These are phyloP conservation scores for Coryphaenoides rupestris DNA, from an alignment of 2,113 vertebrate genomes.

Conservation along the genomic window DNA sequence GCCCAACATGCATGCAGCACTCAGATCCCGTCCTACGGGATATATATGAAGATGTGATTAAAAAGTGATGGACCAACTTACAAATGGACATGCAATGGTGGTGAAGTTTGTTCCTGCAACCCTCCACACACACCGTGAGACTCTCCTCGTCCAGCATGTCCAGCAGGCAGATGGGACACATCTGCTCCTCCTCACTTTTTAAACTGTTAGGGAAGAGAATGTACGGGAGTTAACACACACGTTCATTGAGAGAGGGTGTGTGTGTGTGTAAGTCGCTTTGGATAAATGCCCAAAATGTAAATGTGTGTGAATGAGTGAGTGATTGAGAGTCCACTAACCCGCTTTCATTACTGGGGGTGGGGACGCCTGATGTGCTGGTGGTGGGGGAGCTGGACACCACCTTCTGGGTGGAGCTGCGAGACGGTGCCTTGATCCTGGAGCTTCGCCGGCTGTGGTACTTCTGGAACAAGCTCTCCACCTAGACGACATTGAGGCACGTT, in stretches of 20 bases:
- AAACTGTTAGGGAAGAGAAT: conserved; percentile 62
- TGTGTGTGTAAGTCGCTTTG: background rate
- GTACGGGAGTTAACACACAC: conserved; percentile 11
- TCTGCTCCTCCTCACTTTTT: conserved; percentile 90
- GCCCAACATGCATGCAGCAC: too few species aligned
- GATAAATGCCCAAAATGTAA: background rate
- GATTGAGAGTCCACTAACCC: conserved; percentile 66
- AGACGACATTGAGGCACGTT: conserved; percentile 8
- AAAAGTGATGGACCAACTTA: conserved; percentile 58
- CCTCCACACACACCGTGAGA: conserved; percentile 85
- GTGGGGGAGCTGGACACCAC: conserved; percentile 91
- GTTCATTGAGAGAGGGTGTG: background rate
- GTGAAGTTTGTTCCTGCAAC: conserved; percentile 88
- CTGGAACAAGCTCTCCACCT: conserved; percentile 94
- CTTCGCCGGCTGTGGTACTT: conserved; percentile 90
- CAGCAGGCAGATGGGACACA: conserved; percentile 89
- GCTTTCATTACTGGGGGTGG: conserved; percentile 87
- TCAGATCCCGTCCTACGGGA: too few species aligned
- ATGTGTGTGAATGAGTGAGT: background rate
- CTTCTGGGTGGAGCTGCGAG: conserved; percentile 92
- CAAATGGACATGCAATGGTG: conserved; percentile 95
- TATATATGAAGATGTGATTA: too few species aligned
- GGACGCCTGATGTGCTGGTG: conserved; percentile 81
- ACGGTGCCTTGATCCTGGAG: conserved; percentile 91
- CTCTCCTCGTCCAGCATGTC: conserved; percentile 91